Evolutionary conservation across 1,140 invertebrate genomes (phyloP).

Genomic region (Littorina saxatilis): DNA sequence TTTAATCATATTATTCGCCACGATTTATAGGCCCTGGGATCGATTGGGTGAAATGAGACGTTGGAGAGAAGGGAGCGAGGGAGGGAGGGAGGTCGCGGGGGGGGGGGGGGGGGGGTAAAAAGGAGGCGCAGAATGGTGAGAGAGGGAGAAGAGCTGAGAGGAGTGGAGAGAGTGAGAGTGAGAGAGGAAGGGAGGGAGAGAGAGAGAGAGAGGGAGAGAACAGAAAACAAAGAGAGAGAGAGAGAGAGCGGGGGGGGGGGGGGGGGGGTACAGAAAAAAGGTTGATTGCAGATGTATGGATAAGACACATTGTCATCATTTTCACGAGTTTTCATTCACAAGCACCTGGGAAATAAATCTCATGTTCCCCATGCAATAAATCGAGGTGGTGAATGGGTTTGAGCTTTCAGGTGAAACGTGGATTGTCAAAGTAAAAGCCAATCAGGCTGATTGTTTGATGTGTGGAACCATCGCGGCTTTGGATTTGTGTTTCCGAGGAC

Average conservation of each 20-base stretch:
- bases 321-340: too few relatives aligned
- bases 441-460: too few relatives aligned
- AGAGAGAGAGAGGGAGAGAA: not conserved
- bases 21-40: conserved; percentile 36
- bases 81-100: not conserved
- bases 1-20: conserved; percentile 47
- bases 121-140: not conserved
- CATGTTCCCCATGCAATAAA: too few relatives aligned
- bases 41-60: not conserved
- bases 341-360: too few relatives aligned
- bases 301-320: too few relatives aligned
- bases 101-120: not conserved
- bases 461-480: too few relatives aligned
- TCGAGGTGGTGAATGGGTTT: too few relatives aligned
- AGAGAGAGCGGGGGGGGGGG: not conserved
- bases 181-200: not conserved
- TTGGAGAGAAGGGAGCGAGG: not conserved
- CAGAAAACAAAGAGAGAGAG: not conserved
- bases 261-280: not conserved
- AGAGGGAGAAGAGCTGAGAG: not conserved
- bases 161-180: not conserved
- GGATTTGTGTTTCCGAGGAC: too few relatives aligned
- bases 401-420: too few relatives aligned
- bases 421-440: too few relatives aligned
- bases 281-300: too few relatives aligned